These are phyloP conservation scores for Haliclona indistincta DNA, from an alignment of 37 sponge, comb jelly and placozoan genomes.

Conservation along the genomic window DNA sequence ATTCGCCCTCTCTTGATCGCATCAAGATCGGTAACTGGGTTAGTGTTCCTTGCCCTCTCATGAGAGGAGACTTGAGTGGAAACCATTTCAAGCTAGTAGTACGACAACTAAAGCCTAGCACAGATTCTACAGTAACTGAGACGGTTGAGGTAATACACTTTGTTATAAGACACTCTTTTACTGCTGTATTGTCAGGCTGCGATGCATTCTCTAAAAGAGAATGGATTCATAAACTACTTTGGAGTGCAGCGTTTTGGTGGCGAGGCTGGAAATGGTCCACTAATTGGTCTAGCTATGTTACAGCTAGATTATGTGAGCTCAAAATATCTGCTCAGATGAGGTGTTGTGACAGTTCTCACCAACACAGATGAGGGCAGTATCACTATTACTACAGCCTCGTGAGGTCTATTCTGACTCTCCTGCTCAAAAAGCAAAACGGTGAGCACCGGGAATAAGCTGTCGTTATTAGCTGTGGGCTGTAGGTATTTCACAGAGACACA, in stretches of 20 bases:
- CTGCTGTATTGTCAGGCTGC: not conserved
- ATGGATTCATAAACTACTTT: conserved; percentile 63
- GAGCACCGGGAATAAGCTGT: too few species aligned
- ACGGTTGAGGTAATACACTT: not conserved
- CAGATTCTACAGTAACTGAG: not conserved
- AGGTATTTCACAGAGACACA: conserved; percentile 27
- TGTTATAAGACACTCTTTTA: not conserved
- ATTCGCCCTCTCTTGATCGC: not conserved
- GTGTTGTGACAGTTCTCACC: not conserved
- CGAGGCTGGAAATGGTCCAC: not conserved
- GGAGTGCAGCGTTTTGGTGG: conserved; percentile 40
- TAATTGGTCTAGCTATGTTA: conserved; percentile 23
- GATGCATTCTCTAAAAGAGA: conserved; percentile 10
- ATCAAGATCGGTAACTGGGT: conserved; percentile 29
- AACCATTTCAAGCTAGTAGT: conserved; percentile 43
- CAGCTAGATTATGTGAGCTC: conserved; percentile 27
- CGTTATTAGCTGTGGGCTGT: too few species aligned
- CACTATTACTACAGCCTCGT: not conserved
- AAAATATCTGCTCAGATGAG: too few species aligned
- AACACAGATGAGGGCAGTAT: conserved; percentile 6
- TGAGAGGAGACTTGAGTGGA: conserved; percentile 39
- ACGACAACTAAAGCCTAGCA: conserved; percentile 19
- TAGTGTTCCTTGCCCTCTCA: conserved; percentile 8
- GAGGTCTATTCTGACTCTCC: not conserved
- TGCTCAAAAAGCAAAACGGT: not conserved